Percentiles rank a stretch among this genome's conserved stretches.
These are phyloP conservation scores for Cyclura pinguis DNA, from an alignment of 2,797 vertebrate genomes.

Conservation along the genomic window DNA sequence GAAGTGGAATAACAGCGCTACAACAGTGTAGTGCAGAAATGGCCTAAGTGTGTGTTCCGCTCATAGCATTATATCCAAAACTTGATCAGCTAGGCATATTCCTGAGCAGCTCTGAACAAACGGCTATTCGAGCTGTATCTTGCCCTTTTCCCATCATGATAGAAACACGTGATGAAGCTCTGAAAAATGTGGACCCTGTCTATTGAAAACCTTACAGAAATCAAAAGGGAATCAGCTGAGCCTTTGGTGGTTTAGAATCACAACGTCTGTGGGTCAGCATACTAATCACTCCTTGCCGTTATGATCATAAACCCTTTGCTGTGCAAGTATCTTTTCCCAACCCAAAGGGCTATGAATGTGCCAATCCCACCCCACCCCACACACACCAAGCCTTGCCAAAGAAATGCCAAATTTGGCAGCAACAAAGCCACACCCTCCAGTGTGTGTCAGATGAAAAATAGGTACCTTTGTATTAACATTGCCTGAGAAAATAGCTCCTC, in stretches of 20 bases:
- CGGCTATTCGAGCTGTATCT: not conserved
- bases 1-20: too few relatives aligned
- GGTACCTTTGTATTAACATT: not conserved
- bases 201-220: not conserved
- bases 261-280: not conserved
- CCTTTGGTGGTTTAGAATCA: not conserved
- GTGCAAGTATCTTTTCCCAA: not conserved
- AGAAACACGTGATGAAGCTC: not conserved
- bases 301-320: not conserved
- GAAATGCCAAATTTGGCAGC: constrained; percentile 27
- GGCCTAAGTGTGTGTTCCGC: not conserved
- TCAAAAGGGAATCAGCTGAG: not conserved
- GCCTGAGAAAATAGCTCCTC: constrained; percentile 41
- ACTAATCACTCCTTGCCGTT: not conserved
- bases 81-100: not conserved
- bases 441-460: constrained; percentile 9
- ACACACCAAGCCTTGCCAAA: not conserved
- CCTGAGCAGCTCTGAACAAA: not conserved
- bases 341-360: not conserved
- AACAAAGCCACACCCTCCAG: constrained; percentile 16
- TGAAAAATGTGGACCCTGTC: not conserved
- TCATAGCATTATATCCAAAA: not conserved
- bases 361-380: not conserved
- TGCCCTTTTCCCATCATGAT: not conserved
- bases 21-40: too few relatives aligned